These are phyloP conservation scores for Heptranchias perlo DNA, from an alignment of 2,113 vertebrate species.

Conservation along the genomic window DNA sequence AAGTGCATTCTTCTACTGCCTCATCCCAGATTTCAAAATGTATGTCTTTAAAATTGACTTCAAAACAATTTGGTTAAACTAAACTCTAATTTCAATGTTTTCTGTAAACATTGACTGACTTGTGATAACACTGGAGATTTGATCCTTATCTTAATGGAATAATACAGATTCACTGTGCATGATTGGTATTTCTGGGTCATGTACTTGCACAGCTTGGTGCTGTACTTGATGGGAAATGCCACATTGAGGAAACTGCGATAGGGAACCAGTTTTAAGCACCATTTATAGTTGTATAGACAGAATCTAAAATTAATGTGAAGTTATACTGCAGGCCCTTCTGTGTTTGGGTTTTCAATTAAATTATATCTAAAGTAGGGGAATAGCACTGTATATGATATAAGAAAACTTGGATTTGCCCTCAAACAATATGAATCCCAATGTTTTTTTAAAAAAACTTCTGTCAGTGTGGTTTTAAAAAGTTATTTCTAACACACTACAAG, in stretches of 20 bases:
- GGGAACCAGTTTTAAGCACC: conserved; percentile 15
- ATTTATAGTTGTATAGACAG: conserved; percentile 22
- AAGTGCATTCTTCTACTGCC: conserved; percentile 97
- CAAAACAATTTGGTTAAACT: neutral
- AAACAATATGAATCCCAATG: conserved; percentile 17
- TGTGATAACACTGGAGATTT: conserved; percentile 17
- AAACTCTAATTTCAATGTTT: conserved; percentile 18
- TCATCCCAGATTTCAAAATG: conserved; percentile 35
- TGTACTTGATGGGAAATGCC: conserved; percentile 20
- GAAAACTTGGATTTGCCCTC: conserved; percentile 10
- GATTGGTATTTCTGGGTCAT: conserved; percentile 22
- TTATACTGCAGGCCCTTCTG: conserved; percentile 27
- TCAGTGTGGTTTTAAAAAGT: conserved; percentile 37
- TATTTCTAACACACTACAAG: conserved; percentile 31
- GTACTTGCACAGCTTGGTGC: conserved; percentile 22
- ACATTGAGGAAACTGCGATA: neutral
- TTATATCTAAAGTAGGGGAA: conserved; percentile 32
- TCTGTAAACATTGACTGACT: neutral
- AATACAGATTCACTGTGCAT: conserved; percentile 7
- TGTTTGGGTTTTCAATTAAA: conserved; percentile 34
- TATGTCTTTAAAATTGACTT: conserved; percentile 32
- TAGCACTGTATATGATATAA: conserved; percentile 20
- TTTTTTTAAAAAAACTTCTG: neutral
- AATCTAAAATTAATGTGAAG: conserved; percentile 37
- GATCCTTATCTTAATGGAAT: conserved; percentile 29